Conservation (phyloP, 1,140 invertebrate genomes). For the Trichoplusia ni region DNA sequence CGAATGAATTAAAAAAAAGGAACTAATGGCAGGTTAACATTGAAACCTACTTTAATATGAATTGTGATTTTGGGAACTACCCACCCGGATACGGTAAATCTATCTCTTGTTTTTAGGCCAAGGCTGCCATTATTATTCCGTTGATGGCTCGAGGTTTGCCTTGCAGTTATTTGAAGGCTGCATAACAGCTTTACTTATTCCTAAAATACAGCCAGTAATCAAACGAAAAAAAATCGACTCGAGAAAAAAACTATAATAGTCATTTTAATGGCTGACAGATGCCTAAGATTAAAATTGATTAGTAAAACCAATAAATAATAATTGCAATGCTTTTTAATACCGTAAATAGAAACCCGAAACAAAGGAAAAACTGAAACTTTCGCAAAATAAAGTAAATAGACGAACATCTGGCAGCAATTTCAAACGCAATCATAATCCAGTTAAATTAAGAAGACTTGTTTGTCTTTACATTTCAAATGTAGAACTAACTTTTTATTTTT, state of each 20-base stretch:
- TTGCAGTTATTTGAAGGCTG: too few relatives aligned
- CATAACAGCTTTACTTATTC: too few relatives aligned
- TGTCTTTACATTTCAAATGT: neutral
- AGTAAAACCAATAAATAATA: too few relatives aligned
- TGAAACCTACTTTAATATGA: neutral
- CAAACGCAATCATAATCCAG: constrained; percentile 8
- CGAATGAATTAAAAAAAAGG: too few relatives aligned
- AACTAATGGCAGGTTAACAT: too few relatives aligned
- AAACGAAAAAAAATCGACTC: too few relatives aligned
- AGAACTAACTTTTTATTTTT: neutral
- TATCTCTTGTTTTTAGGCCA: neutral
- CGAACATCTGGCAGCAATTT: constrained; percentile 41
- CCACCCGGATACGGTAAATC: too few relatives aligned
- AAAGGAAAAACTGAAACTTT: constrained; percentile 5
- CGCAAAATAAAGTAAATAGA: constrained; percentile 39
- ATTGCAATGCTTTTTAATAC: too few relatives aligned
- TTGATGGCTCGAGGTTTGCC: neutral
- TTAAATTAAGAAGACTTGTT: neutral
- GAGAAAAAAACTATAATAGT: too few relatives aligned
- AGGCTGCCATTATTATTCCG: neutral
- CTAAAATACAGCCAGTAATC: too few relatives aligned
- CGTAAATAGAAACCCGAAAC: neutral
- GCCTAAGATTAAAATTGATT: too few relatives aligned
- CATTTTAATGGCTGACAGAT: too few relatives aligned
- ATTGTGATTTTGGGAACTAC: neutral